phyloP scores from a whole-genome alignment of 2,888 invertebrate genomes.

The Microctonus aethiopoides region DNA sequence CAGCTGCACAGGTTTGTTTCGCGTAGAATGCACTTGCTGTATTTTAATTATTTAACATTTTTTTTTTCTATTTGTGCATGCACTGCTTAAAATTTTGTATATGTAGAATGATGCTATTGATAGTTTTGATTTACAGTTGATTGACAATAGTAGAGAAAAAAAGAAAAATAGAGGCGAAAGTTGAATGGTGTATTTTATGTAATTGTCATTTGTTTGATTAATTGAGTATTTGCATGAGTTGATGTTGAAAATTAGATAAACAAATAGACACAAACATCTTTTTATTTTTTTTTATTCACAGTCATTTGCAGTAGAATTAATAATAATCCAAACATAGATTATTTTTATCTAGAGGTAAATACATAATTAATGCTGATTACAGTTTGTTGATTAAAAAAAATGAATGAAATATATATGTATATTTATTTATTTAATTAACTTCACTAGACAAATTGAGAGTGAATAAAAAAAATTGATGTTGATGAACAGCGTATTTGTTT shows the following conservation, averaged over 20 bases:
- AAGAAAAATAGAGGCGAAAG: background rate
- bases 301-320: background rate
- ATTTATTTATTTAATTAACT: background rate
- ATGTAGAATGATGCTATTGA: no score
- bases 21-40: slow-evolving; percentile 48
- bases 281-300: background rate
- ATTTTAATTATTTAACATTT: slow-evolving; percentile 11
- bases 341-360: background rate
- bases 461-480: background rate
- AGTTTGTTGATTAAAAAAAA: background rate
- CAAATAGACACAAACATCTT: background rate
- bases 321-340: background rate
- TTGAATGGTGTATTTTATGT: background rate
- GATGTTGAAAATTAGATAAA: background rate
- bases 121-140: no score
- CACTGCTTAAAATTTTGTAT: background rate
- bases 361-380: background rate
- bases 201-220: background rate
- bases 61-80: slow-evolving; percentile 8
- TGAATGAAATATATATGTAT: background rate
- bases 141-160: background rate
- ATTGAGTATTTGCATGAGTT: background rate
- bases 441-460: background rate
- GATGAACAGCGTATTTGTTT: slow-evolving; percentile 1
- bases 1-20: slow-evolving; percentile 64